A percentile compares a stretch with the other conserved stretches of the same genome.
phyloP scores from a whole-genome alignment of 1,140 invertebrate genomes.

The Drosophila sp. region DNA sequence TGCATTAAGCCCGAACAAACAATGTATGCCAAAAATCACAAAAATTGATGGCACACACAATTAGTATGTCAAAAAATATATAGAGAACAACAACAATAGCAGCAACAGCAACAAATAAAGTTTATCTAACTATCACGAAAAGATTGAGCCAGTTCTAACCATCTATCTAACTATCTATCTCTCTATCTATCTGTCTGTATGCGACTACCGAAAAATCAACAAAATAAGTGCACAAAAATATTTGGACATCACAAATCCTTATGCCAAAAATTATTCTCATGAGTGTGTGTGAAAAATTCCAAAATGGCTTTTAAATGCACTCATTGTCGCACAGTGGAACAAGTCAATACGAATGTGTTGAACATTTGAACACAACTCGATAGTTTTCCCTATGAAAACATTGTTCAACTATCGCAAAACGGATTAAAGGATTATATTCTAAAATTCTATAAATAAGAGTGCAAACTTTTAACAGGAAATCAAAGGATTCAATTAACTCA shows the following conservation, averaged over 20 bases:
- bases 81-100: neutral
- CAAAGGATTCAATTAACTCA: too few species aligned
- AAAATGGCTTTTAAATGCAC: slow-evolving; percentile 14
- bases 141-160: neutral
- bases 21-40: slow-evolving; percentile 41
- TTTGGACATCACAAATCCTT: slow-evolving; percentile 5
- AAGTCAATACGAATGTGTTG: neutral
- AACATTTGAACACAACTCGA: too few species aligned
- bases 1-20: slow-evolving; percentile 73
- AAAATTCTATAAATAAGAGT: too few species aligned
- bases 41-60: slow-evolving; percentile 23
- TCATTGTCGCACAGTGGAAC: neutral
- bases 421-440: too few species aligned
- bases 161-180: neutral
- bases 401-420: too few species aligned
- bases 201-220: slow-evolving; percentile 3
- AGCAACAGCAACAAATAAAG: neutral
- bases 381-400: too few species aligned
- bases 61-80: slow-evolving; percentile 17
- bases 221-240: slow-evolving; percentile 13
- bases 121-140: slow-evolving; percentile 8
- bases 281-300: slow-evolving; percentile 8
- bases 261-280: slow-evolving; percentile 6
- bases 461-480: too few species aligned
- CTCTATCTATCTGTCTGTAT: neutral